Conservation (phyloP, 2,113 vertebrate species). For the Cryptomyrus ogoouensis region DNA sequence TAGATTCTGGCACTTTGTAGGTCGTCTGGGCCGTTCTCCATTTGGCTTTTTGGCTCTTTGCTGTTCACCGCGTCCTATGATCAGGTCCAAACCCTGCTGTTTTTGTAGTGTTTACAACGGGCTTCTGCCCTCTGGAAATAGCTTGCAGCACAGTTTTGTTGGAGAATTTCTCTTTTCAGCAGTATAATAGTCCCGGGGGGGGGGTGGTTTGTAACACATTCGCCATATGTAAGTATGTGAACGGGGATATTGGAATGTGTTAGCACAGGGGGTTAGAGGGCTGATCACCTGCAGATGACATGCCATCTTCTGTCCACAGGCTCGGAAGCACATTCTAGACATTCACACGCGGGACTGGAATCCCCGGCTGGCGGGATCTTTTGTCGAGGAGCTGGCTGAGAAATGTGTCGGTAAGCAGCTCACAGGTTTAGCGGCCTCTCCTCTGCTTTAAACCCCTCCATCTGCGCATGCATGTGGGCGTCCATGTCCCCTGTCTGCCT, state of each 20-base stretch:
- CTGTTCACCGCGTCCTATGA: not conserved
- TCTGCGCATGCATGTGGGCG: not conserved
- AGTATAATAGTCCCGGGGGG: not conserved
- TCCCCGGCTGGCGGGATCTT: constrained; percentile 84
- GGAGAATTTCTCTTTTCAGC: not conserved
- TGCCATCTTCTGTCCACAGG: constrained; percentile 52
- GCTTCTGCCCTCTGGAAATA: not conserved
- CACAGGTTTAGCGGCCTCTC: not conserved
- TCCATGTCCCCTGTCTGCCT: not conserved
- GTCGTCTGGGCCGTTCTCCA: not conserved
- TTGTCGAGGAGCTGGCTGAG: constrained; percentile 92
- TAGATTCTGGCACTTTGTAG: not conserved
- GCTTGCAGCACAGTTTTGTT: not conserved
- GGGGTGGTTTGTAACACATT: not conserved
- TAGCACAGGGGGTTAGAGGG: not conserved
- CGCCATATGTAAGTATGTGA: not conserved
- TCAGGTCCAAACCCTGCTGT: not conserved
- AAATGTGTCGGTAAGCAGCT: constrained; percentile 92
- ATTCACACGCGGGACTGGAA: constrained; percentile 98
- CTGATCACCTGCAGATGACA: not conserved
- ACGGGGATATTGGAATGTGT: not conserved
- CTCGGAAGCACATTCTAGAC: constrained; percentile 97
- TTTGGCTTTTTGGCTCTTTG: not conserved
- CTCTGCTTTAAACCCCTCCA: not conserved
- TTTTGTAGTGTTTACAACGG: not conserved